Evolutionary conservation across 37 sponge, comb jelly and placozoan genomes (phyloP).

Genomic region (Mnemiopsis leidyi): DNA sequence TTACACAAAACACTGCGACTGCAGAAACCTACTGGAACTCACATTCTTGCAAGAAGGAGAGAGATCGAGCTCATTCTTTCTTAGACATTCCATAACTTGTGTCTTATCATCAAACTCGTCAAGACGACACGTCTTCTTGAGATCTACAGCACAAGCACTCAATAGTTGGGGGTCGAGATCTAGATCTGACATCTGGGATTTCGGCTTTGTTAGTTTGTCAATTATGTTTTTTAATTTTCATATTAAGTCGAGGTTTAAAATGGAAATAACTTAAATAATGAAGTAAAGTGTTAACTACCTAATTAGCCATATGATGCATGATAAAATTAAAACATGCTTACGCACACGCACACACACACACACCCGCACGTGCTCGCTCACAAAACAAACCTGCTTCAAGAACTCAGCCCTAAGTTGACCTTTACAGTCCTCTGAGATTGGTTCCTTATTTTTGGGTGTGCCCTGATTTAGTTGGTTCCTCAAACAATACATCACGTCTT

Average conservation of each 20-base stretch:
- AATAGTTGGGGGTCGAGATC: slow-evolving; percentile 48
- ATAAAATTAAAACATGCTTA: no score
- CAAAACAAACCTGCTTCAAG: slow-evolving; percentile 20
- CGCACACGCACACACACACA: no score
- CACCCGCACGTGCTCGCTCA: no score
- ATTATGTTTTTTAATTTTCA: no score
- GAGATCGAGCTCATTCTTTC: not conserved
- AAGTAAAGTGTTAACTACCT: no score
- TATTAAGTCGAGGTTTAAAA: not conserved
- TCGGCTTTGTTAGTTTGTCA: no score
- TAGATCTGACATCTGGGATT: slow-evolving; percentile 27
- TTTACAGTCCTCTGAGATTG: not conserved
- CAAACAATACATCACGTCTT: slow-evolving; percentile 63
- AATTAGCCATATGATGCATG: no score
- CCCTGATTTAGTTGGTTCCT: not conserved
- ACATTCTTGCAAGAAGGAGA: not conserved
- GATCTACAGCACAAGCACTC: not conserved
- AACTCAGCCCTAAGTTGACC: not conserved
- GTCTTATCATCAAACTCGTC: not conserved
- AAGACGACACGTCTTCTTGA: not conserved
- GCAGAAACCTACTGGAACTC: not conserved
- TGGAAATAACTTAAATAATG: no score
- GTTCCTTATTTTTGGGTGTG: not conserved
- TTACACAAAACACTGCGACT: no score
- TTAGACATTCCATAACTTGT: slow-evolving; percentile 57